phyloP scores from a whole-genome alignment of 2,888 invertebrate species.

The Sarcophaga rosellei region DNA sequence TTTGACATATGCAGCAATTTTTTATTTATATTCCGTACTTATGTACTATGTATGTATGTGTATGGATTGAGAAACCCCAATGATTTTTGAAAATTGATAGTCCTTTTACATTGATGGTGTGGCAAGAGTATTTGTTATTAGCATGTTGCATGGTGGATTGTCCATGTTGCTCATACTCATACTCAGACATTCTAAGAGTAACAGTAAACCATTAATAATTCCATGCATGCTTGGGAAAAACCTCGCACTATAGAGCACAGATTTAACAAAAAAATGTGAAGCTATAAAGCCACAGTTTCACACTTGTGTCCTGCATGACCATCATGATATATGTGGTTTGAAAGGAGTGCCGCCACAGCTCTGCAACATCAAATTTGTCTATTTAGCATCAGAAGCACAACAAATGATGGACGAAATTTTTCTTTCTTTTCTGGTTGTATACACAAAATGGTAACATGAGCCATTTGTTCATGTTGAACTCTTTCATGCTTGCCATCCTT shows the following conservation, averaged over 20 bases:
- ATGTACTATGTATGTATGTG: background rate
- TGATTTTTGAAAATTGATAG: slow-evolving; percentile 64
- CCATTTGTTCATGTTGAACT: slow-evolving; percentile 55
- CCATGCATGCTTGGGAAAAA: slow-evolving; percentile 55
- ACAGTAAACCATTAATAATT: slow-evolving; percentile 63
- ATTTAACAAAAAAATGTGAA: slow-evolving; percentile 37
- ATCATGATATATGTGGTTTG: slow-evolving; percentile 65
- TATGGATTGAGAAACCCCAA: slow-evolving; percentile 52
- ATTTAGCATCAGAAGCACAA: slow-evolving; percentile 53
- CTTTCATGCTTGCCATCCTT: slow-evolving; percentile 8
- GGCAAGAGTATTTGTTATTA: slow-evolving; percentile 43
- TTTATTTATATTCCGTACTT: no score
- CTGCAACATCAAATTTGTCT: slow-evolving; percentile 40
- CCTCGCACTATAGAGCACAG: slow-evolving; percentile 39
- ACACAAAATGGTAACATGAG: slow-evolving; percentile 46
- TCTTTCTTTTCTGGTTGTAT: background rate
- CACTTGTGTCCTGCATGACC: slow-evolving; percentile 59
- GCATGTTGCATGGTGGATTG: slow-evolving; percentile 58
- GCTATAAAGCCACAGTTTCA: slow-evolving; percentile 62
- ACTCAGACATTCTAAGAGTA: background rate
- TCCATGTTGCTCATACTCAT: slow-evolving; percentile 28
- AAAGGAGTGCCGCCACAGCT: background rate
- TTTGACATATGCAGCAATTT: background rate
- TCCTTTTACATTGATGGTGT: slow-evolving; percentile 41
- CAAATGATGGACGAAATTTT: slow-evolving; percentile 42